Evolutionary conservation across 2,113 vertebrate species (phyloP).

Genomic region (Drymodes brunneopygia): DNA sequence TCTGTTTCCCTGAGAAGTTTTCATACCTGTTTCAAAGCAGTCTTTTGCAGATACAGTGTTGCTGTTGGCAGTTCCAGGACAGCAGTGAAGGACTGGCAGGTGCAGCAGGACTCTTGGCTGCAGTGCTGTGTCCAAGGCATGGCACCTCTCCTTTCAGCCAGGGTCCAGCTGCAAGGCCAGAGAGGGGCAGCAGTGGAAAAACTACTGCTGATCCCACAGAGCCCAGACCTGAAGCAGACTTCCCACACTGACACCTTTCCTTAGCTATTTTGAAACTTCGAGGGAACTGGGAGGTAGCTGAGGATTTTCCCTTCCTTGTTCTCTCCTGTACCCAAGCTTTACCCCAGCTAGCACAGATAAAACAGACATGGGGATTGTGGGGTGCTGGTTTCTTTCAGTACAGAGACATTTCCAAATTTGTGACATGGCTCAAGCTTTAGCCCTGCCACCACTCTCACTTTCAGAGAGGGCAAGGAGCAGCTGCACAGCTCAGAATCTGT

Average conservation of each 20-base stretch:
- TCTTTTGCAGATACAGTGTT: background rate
- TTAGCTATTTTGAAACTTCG: background rate
- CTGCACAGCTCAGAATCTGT: background rate
- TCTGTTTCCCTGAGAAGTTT: background rate
- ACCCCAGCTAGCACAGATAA: background rate
- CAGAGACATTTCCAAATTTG: background rate
- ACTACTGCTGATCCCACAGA: background rate
- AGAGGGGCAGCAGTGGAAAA: background rate
- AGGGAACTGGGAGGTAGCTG: background rate
- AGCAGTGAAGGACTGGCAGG: background rate
- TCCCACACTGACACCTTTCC: background rate
- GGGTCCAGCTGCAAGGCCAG: background rate
- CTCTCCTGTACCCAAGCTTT: background rate
- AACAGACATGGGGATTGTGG: background rate
- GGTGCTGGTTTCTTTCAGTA: background rate
- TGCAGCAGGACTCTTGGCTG: background rate
- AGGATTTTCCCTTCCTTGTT: background rate
- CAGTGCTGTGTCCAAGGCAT: accelerated
- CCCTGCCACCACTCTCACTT: background rate
- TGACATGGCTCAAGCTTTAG: background rate
- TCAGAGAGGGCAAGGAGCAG: background rate
- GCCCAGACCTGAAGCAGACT: background rate
- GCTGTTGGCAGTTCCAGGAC: background rate
- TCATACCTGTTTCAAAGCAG: background rate
- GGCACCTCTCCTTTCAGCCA: background rate